These are phyloP conservation scores for Drosophila subsilvestris DNA, from an alignment of 2,888 invertebrate species.

Conservation along the genomic window DNA sequence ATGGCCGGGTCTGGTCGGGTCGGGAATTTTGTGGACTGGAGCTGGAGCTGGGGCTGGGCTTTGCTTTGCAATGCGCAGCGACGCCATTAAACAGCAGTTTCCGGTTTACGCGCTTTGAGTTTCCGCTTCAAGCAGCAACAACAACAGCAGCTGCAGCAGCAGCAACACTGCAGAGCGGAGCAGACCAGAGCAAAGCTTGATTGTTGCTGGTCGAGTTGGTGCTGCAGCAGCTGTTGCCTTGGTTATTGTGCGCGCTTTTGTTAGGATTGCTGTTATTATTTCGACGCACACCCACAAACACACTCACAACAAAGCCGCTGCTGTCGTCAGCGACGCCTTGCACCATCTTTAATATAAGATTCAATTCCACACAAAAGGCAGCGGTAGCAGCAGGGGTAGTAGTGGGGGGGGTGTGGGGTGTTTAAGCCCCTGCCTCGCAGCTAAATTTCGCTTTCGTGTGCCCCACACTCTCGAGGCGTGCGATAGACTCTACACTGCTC, in stretches of 20 bases:
- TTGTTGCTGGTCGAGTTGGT: conserved; percentile 70
- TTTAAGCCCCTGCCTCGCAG: conserved; percentile 4
- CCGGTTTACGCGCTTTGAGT: conserved; percentile 79
- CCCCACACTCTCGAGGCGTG: conserved; percentile 38
- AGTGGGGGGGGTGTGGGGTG: too few relatives aligned
- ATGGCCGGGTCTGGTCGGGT: conserved; percentile 3
- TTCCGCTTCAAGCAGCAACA: conserved; percentile 73
- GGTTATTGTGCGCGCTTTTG: conserved; percentile 72
- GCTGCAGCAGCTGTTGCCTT: conserved; percentile 72
- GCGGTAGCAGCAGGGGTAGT: neutral
- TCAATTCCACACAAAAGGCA: conserved; percentile 67
- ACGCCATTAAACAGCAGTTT: conserved; percentile 77
- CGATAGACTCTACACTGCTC: conserved; percentile 44
- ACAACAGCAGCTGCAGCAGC: conserved; percentile 39
- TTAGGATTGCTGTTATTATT: conserved; percentile 72
- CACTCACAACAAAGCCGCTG: conserved; percentile 22
- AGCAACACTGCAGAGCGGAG: conserved; percentile 1
- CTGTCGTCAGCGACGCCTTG: conserved; percentile 53
- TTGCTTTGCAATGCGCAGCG: conserved; percentile 64
- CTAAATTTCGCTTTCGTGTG: conserved; percentile 53
- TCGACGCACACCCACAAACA: conserved; percentile 59
- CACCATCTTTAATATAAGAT: conserved; percentile 77
- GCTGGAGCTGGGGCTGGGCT: conserved; percentile 33
- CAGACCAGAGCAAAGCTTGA: conserved; percentile 34
- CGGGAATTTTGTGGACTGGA: conserved; percentile 35